Evolutionary conservation across 2,113 vertebrate genomes (phyloP).

Genomic region (Leucoraja erinaceus): DNA sequence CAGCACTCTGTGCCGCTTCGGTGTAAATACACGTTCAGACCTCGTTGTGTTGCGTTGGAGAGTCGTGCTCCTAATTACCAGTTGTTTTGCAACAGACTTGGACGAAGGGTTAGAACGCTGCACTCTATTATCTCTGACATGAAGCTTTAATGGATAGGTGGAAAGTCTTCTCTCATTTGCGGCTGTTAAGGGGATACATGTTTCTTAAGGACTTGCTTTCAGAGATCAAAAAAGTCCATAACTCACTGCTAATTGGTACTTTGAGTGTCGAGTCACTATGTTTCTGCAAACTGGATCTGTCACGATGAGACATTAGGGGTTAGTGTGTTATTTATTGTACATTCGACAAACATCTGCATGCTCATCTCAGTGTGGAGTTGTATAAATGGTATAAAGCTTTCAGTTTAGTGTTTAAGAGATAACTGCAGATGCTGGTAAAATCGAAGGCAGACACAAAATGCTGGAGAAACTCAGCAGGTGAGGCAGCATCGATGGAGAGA

Average conservation of each 20-base stretch:
- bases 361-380: background rate
- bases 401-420: too few species aligned
- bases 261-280: background rate
- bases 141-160: slow-evolving; percentile 1
- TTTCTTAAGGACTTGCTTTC: background rate
- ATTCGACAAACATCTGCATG: background rate
- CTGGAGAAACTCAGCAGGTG: background rate
- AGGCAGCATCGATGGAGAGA: too few species aligned
- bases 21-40: background rate
- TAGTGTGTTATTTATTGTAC: background rate
- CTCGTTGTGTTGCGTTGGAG: background rate
- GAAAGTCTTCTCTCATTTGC: background rate
- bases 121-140: background rate
- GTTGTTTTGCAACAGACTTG: background rate
- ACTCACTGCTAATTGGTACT: slow-evolving; percentile 17
- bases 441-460: background rate
- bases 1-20: background rate
- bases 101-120: background rate
- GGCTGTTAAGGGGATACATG: background rate
- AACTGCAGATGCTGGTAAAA: too few species aligned
- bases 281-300: slow-evolving; percentile 11
- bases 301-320: background rate
- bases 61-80: too few species aligned
- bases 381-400: background rate
- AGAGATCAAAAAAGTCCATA: background rate